Evolutionary conservation across 2,797 vertebrate genomes (phyloP), one percentile per base, ranked within the genome.

Genomic region (Aratinga solstitialis): DNA sequence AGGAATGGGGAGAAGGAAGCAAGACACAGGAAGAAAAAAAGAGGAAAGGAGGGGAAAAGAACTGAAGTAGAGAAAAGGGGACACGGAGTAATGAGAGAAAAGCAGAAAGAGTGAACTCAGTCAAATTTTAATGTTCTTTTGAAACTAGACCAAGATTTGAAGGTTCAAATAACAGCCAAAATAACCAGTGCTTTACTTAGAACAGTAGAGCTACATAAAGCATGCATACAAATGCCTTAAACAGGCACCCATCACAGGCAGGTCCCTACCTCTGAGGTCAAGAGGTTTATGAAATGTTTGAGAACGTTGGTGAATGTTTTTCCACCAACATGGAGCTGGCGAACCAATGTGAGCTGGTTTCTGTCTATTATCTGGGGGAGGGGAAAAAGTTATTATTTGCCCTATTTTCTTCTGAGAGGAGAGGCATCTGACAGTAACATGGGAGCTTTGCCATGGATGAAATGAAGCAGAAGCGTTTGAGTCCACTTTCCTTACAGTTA

Each of bases 351-450:
- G 71, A 99, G 97, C 87, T 98, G 98, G 93, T 99, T 99, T 86
- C 97, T 96, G 81, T 97, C 97, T 93, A 99, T 98, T 91, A 99
- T 97, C 99, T 99, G 96, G 48, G 27, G 9, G 79, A 96, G 96
- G 5, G 96, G 96, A 84, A 79, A 91, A 58, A 12, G 30, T n/a
- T 29, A 27, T 81, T 78, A 42, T 59, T 58, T 65, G 23, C 2
- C 29, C 19, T 50, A 17, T n/a, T 68, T 59, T 72, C 5, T 65
- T 72, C 36, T 29, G 43, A 76, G 29, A 71, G 29, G 48, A 81
- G 30, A 40, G 27, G 23, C 54, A 54, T 16, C 38, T 27, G 30
- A 43, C 22, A 74, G 29, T n/a, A 32, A 53, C 23, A 51, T 0
- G 3, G 59, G 17, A 78, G 16, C 40, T 66, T 36, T 19, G 43